A percentile compares a stretch with the other conserved stretches of the same genome.
Evolutionary conservation across 2,888 invertebrate genomes (phyloP).

Genomic region (Amblyjoppa proteus): DNA sequence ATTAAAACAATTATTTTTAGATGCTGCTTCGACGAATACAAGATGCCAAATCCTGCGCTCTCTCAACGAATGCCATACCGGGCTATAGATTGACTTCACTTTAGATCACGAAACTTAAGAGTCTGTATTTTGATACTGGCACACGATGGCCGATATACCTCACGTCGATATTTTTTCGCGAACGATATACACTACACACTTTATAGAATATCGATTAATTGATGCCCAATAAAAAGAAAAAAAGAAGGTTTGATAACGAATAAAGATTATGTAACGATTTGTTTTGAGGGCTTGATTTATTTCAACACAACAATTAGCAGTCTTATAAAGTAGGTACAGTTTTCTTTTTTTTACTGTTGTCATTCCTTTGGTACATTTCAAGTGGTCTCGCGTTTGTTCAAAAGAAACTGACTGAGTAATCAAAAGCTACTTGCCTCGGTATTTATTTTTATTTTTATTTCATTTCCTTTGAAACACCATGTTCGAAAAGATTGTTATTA

Average conservation of each 20-base stretch:
- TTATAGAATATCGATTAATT: constrained; percentile 42
- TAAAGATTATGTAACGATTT: constrained; percentile 29
- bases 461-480: constrained; percentile 32
- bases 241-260: constrained; percentile 38
- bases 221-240: constrained; percentile 17
- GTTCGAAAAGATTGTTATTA: constrained; percentile 53
- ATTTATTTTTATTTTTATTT: constrained; percentile 16
- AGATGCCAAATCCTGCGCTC: constrained; percentile 78
- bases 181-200: constrained; percentile 63
- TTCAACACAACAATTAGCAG: constrained; percentile 79
- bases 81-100: constrained; percentile 77
- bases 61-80: constrained; percentile 68
- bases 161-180: constrained; percentile 43
- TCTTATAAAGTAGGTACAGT: constrained; percentile 80
- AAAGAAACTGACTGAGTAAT: constrained; percentile 49
- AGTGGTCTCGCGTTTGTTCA: constrained; percentile 36
- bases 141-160: constrained; percentile 48
- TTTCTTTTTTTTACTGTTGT: constrained; percentile 45
- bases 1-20: constrained; percentile 71
- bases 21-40: constrained; percentile 78
- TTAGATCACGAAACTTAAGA: constrained; percentile 60
- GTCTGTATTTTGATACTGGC: constrained; percentile 52
- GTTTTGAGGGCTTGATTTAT: constrained; percentile 71
- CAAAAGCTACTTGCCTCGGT: constrained; percentile 51
- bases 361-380: constrained; percentile 62